Evolutionary conservation across 92 coral and sea anemone genomes (phyloP).

Genomic region (Galaxea fascicularis): DNA sequence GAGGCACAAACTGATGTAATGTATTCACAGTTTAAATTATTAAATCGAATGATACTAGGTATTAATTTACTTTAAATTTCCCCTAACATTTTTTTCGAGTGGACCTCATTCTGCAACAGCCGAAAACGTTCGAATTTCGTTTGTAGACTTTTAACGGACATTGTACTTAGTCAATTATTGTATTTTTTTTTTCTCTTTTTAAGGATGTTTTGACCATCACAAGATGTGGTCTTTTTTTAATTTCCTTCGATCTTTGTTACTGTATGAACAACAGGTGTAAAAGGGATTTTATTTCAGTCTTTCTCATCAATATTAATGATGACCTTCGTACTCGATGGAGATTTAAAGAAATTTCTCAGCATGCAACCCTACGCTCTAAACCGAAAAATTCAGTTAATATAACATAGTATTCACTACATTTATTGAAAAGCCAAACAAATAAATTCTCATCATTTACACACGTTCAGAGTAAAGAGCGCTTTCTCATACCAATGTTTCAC

Average conservation of each 20-base stretch:
- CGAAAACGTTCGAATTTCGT: not conserved
- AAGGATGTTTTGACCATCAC: conserved; percentile 7
- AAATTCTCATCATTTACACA: not conserved
- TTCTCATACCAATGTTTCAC: not conserved
- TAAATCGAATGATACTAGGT: not conserved
- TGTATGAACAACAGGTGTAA: conserved; percentile 11
- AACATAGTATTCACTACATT: conserved; percentile 11
- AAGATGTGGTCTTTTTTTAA: not conserved
- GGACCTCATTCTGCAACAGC: not conserved
- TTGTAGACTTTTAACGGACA: not conserved
- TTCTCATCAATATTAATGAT: conserved; percentile 21
- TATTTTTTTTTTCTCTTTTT: not conserved
- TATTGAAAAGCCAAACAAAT: conserved; percentile 9
- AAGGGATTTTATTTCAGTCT: not conserved
- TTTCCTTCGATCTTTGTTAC: not conserved
- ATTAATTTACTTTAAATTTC: not conserved
- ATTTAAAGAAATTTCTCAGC: not conserved
- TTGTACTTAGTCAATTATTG: not conserved
- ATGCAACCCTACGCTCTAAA: not conserved
- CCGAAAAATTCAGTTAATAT: not conserved
- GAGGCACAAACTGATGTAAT: not conserved
- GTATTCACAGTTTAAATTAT: conserved; percentile 26
- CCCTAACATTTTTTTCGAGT: not conserved
- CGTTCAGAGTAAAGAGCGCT: not conserved
- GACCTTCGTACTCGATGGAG: not conserved